Evolutionary conservation across 1,140 invertebrate genomes (phyloP), one percentile per base, ranked within the genome.

Genomic region (Elymnias hypermnestra): DNA sequence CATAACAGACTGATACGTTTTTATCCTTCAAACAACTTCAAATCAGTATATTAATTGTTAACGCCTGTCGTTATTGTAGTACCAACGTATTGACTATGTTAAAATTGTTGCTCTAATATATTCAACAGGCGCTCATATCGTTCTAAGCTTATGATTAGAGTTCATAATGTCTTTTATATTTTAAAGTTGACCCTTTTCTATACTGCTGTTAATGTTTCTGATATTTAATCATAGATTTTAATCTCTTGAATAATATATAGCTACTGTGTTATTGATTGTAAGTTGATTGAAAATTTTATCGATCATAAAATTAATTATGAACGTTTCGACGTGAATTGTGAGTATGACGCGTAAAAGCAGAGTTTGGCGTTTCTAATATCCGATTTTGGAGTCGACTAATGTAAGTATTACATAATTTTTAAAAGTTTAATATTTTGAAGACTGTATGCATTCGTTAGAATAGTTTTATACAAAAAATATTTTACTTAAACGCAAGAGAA

Each of bases 81-180:
- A 59, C 51, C 43, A 63, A 59, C 25, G 18, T 22, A 33, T 47
- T 40, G 31, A 36, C 35, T 12, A 19, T 13, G 28, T 13, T 25
- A 29, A 13, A 54, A 43, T 35, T 29, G 43, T 75, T 82, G 72
- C 63, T 55, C 49, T 63, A 58, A 67, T 38, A 65, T 65, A 72
- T 64, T 70, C 66, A 81, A 83, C 76, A 84, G 81, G 81, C 81
- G 75, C 53, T 68, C 36, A 40, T 40, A 42, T 47, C 44, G 45
- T 57, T 60, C 43, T 25, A 48, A 50, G 39, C 43, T 61, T 52
- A 59, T 56, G 53, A 58, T 19, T 31, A 31, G 29, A 13, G n/a
- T 2, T 53, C 47, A 45, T 66, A 58, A 62, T 61, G 56, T 63
- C 53, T 61, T 67, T 63, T 61, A 41, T 59, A 61, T 73, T 69